A percentile compares a stretch with the other conserved stretches of the same genome.
Conservation (phyloP, 2,113 vertebrate species). For the Cichladusa arquata region DNA sequence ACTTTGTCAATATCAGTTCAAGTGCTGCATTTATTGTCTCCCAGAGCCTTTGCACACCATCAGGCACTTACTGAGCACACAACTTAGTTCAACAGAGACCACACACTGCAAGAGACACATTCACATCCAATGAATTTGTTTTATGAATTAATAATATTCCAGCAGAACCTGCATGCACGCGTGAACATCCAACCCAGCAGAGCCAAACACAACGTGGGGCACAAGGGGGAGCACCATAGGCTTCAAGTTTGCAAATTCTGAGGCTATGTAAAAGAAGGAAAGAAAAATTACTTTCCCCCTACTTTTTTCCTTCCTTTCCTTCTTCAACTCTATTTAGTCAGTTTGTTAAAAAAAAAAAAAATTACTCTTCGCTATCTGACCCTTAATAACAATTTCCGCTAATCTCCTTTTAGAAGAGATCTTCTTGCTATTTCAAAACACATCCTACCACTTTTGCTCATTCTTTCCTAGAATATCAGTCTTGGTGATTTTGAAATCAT, state of each 20-base stretch:
- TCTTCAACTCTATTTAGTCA: neutral
- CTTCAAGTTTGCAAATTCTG: neutral
- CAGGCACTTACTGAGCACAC: neutral
- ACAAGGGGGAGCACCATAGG: neutral
- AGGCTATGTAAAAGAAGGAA: neutral
- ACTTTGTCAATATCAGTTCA: neutral
- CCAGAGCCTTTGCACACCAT: neutral
- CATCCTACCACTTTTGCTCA: neutral
- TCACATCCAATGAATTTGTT: neutral
- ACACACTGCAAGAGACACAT: neutral
- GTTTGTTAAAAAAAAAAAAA: neutral
- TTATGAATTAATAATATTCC: neutral
- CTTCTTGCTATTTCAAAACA: neutral
- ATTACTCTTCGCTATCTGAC: neutral
- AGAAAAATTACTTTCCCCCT: neutral
- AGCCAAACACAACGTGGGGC: neutral
- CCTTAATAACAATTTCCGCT: neutral
- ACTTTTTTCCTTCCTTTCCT: neutral
- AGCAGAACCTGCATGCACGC: neutral
- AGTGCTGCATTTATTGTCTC: neutral
- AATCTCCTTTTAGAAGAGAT: neutral
- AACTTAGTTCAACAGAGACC: neutral
- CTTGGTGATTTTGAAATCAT: neutral
- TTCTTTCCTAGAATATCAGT: neutral
- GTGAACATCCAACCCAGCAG: neutral